phyloP scores from a whole-genome alignment of 2,888 invertebrate genomes.

The Synanthedon myopaeformis region DNA sequence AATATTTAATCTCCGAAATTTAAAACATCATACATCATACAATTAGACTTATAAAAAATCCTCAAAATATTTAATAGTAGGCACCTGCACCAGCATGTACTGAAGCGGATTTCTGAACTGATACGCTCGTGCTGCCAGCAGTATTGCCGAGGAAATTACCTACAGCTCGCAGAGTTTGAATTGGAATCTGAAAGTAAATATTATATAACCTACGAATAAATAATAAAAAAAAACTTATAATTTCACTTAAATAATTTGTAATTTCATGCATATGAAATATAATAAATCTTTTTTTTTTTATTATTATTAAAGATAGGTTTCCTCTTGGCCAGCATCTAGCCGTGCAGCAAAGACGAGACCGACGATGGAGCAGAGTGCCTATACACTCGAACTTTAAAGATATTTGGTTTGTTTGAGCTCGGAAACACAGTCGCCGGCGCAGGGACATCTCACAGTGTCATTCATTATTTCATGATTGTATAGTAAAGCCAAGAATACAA shows the following conservation, averaged over 20 bases:
- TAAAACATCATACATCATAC: not conserved
- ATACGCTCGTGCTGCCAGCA: conserved; percentile 45
- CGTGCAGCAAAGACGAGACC: too few species aligned
- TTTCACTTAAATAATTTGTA: too few species aligned
- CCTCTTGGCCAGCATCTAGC: too few species aligned
- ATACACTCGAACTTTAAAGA: too few species aligned
- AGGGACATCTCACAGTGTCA: too few species aligned
- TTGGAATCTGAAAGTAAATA: conserved; percentile 70
- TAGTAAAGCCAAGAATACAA: too few species aligned
- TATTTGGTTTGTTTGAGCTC: too few species aligned
- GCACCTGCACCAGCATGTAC: conserved; percentile 33
- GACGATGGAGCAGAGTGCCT: too few species aligned
- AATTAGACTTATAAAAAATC: not conserved
- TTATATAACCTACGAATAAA: not conserved
- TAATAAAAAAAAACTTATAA: too few species aligned
- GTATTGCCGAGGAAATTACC: conserved; percentile 71
- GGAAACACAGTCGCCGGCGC: too few species aligned
- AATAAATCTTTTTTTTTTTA: not conserved
- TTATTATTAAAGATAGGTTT: not conserved
- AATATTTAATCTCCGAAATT: not conserved
- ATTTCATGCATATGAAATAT: not conserved
- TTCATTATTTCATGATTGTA: too few species aligned
- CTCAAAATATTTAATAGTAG: too few species aligned
- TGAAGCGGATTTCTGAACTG: conserved; percentile 50
- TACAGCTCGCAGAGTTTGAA: conserved; percentile 73